Percentiles rank a stretch among this genome's conserved stretches.
These are phyloP conservation scores for Catagonus wagneri DNA, from an alignment of 2,113 vertebrate genomes.

Conservation along the genomic window DNA sequence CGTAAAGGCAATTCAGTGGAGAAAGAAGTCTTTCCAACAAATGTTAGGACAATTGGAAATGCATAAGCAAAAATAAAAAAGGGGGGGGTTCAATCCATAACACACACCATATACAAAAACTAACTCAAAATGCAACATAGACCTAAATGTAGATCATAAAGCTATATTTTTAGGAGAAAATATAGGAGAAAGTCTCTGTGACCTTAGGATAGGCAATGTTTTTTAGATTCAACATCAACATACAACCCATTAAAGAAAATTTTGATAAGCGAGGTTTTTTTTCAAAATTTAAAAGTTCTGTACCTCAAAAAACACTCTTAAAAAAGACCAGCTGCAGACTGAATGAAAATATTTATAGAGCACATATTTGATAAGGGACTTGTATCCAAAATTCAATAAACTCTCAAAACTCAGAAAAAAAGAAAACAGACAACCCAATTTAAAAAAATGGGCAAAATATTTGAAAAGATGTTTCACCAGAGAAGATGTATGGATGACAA, in stretches of 20 bases:
- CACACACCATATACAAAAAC: not conserved
- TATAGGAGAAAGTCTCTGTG: not conserved
- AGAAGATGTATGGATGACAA: not conserved
- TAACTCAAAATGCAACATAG: not conserved
- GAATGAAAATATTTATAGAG: constrained; percentile 38
- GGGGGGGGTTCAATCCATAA: not conserved
- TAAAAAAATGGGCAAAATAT: not conserved
- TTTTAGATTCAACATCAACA: constrained; percentile 17
- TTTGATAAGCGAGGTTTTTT: not conserved
- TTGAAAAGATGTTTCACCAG: constrained; percentile 6
- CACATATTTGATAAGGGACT: not conserved
- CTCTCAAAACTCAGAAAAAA: not conserved
- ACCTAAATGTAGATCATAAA: not conserved
- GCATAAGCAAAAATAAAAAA: not conserved
- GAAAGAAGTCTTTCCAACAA: constrained; percentile 2
- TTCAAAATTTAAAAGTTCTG: not conserved
- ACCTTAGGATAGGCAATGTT: not conserved
- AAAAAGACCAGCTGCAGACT: not conserved
- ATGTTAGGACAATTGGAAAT: not conserved
- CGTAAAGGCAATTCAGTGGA: not conserved
- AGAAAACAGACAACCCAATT: not conserved
- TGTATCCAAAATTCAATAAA: constrained; percentile 37
- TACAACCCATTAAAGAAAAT: not conserved
- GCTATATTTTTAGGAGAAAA: not conserved
- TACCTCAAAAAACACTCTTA: not conserved